Conservation (phyloP, 2,113 vertebrate species). For the Mesoclemmys tuberculata region DNA sequence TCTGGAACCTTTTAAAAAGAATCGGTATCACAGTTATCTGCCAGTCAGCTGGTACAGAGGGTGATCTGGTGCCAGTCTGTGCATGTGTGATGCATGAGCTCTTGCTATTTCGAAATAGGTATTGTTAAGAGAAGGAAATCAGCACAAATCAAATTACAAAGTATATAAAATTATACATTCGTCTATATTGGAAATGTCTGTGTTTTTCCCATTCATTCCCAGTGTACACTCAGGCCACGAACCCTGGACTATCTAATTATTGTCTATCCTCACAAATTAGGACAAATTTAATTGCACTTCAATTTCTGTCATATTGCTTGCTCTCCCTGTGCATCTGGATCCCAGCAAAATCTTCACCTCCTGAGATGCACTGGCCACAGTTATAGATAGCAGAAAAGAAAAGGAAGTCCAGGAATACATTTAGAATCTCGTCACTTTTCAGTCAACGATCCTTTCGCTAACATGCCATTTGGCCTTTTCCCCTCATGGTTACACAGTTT, state of each 20-base stretch:
- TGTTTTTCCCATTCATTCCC: neutral
- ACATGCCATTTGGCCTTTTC: neutral
- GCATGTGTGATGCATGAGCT: neutral
- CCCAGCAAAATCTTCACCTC: neutral
- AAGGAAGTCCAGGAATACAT: neutral
- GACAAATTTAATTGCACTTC: neutral
- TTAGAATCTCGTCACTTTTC: neutral
- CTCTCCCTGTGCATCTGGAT: neutral
- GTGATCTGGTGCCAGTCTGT: neutral
- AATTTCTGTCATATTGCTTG: constrained; percentile 3
- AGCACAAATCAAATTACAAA: neutral
- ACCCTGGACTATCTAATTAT: neutral
- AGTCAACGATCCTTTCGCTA: neutral
- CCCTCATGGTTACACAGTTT: neutral
- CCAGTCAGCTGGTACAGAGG: neutral
- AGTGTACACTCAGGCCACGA: neutral
- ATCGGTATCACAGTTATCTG: neutral
- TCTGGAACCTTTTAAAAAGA: neutral
- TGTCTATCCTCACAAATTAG: neutral
- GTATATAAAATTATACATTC: neutral
- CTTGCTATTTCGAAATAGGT: neutral
- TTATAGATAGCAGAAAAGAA: neutral
- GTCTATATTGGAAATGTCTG: neutral
- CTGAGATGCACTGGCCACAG: neutral
- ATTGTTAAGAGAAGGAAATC: neutral